Conservation (phyloP, 2,888 invertebrate species). For the Microplitis deprimator region DNA sequence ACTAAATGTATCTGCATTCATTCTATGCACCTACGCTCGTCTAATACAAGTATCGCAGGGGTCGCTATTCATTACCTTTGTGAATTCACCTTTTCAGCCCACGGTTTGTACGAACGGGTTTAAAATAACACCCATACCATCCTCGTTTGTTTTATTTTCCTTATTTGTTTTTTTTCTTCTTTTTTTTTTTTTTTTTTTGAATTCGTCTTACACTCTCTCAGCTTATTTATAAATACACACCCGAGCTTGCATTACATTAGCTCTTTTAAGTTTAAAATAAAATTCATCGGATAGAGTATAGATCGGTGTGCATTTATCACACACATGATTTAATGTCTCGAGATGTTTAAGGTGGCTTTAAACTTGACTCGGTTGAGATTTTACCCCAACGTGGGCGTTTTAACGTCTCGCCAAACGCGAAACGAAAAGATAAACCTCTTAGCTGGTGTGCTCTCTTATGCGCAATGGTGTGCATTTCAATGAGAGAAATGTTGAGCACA, state of each 20-base stretch:
- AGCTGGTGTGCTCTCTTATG: neutral
- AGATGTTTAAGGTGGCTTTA: too few relatives aligned
- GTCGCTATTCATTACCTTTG: conserved; percentile 49
- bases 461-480: neutral
- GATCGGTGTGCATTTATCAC: conserved; percentile 57
- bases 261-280: neutral
- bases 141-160: neutral
- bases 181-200: neutral
- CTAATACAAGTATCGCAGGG: conserved; percentile 43
- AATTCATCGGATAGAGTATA: conserved; percentile 49
- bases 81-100: conserved; percentile 49
- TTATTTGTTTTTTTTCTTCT: too few relatives aligned
- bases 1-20: conserved; percentile 23
- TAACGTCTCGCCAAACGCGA: neutral
- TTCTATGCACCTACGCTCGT: conserved; percentile 44
- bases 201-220: neutral
- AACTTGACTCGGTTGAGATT: neutral
- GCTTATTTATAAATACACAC: neutral
- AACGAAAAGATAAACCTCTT: conserved; percentile 1
- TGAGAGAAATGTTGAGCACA: neutral
- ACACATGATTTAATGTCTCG: conserved; percentile 61
- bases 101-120: conserved; percentile 19
- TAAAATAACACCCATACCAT: neutral
- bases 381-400: conserved; percentile 1
- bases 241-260: neutral